Base-by-base conservation (phyloP, 2,113 vertebrate genomes). In the Alligator mississippiensis region DNA sequence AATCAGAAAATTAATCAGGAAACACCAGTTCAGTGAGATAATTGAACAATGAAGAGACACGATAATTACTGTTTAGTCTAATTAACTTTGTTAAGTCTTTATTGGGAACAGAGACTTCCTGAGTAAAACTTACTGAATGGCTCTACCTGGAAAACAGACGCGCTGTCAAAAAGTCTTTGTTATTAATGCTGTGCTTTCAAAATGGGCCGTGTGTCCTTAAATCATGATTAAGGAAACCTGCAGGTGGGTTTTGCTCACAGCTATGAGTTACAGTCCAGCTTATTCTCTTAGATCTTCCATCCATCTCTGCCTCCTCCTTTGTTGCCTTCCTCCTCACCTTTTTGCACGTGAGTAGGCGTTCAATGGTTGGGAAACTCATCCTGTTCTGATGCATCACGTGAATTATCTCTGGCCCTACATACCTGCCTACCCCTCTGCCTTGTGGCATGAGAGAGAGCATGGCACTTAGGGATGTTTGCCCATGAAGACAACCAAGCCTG, bases 1-100 rank as follows among this genome's bases (percentile, higher is more conserved):
- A 98, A 98, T 98, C 98, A 98, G 97, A 98, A 98, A 97, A 98
- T 98, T 98, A 98, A 98, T 98, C 98, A 98, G 97, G 97, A 98
- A 98, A 98, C 97, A 98, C 97, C 96, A 98, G 97, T 98, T 98
- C 97, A 93, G 97, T 97, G 97, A 96, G 97, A 97, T 98, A 98
- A 98, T 98, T 98, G 98, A 98, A 98, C 98, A 98, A 98, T 98
- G 98, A 97, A 97, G 96, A 97, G 97, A 98, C 97, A 98, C 5
- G 89, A 97, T 98, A 98, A 98, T 98, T 98, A 97, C 97, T 98
- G 97, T 98, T 98, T 98, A 98, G 98, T 98, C 97, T 98, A 98
- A 98, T 98, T 98, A 98, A 98, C 97, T 98, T 97, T 96, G 97
- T 98, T 98, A 98, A 98, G 97, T 97, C 97, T 98, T 98, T 97